Evolutionary conservation across 2,113 vertebrate genomes (phyloP).

Genomic region (Hydropotes inermis): DNA sequence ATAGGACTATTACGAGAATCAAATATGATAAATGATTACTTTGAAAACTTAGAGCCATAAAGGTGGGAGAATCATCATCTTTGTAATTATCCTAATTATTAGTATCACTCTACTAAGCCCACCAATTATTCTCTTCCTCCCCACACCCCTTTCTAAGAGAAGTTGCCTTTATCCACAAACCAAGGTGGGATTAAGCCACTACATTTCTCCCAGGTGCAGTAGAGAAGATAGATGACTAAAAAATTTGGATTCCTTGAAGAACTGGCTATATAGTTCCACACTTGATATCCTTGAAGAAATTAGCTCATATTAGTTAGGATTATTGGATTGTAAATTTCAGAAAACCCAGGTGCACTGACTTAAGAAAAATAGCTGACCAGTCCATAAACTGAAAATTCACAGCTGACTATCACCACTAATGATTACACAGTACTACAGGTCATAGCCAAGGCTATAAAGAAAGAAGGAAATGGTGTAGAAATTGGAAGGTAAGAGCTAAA

Average conservation of each 20-base stretch:
- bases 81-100: conserved; percentile 20
- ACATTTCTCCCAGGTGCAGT: not conserved
- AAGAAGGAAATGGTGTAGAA: not conserved
- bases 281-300: not conserved
- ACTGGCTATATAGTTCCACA: not conserved
- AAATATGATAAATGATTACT: not conserved
- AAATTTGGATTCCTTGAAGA: not conserved
- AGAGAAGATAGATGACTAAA: not conserved
- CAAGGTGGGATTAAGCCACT: not conserved
- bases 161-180: conserved; percentile 2
- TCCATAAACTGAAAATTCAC: not conserved
- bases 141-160: not conserved
- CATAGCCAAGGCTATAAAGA: not conserved
- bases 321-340: not conserved
- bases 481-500: not conserved
- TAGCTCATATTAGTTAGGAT: not conserved
- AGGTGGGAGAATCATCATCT: not conserved
- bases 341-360: not conserved
- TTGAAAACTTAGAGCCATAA: not conserved
- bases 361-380: not conserved
- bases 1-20: not conserved
- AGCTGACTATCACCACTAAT: not conserved
- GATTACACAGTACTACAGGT: not conserved
- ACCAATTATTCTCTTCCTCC: conserved; percentile 19
- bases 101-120: not conserved